Conservation (phyloP, 2,888 invertebrate genomes). For the Pammene aurita region DNA sequence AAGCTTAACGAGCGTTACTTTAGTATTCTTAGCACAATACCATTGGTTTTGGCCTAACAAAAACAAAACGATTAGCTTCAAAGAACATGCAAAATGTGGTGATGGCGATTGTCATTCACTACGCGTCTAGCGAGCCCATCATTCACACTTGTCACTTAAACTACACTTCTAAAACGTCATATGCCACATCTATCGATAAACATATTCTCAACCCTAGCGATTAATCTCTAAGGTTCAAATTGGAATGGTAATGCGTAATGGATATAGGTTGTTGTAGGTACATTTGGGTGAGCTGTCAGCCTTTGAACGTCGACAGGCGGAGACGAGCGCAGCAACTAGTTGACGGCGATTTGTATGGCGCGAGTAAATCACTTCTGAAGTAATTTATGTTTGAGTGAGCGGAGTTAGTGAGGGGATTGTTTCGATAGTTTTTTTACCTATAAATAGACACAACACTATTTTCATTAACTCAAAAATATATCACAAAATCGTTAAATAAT, state of each 20-base stretch:
- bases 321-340: conserved; percentile 71
- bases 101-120: conserved; percentile 69
- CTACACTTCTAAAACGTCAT: conserved; percentile 2
- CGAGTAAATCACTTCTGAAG: conserved; percentile 80
- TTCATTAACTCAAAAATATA: no score
- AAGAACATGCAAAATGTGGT: conserved; percentile 56
- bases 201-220: neutral
- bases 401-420: conserved; percentile 62
- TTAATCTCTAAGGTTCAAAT: neutral
- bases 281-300: conserved; percentile 31
- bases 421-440: conserved; percentile 46
- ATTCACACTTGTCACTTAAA: conserved; percentile 71
- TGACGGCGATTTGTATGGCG: conserved; percentile 73
- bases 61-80: conserved; percentile 69
- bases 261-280: conserved; percentile 6
- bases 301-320: conserved; percentile 63
- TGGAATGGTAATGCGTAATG: neutral
- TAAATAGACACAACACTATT: neutral
- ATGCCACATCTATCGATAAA: neutral
- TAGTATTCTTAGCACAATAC: conserved; percentile 46
- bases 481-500: no score
- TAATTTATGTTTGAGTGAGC: conserved; percentile 71
- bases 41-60: conserved; percentile 42
- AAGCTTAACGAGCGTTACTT: conserved; percentile 37
- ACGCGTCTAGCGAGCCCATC: conserved; percentile 60